phyloP scores from a whole-genome alignment of 2,113 vertebrate genomes.

The Psephotus haematonotus region DNA sequence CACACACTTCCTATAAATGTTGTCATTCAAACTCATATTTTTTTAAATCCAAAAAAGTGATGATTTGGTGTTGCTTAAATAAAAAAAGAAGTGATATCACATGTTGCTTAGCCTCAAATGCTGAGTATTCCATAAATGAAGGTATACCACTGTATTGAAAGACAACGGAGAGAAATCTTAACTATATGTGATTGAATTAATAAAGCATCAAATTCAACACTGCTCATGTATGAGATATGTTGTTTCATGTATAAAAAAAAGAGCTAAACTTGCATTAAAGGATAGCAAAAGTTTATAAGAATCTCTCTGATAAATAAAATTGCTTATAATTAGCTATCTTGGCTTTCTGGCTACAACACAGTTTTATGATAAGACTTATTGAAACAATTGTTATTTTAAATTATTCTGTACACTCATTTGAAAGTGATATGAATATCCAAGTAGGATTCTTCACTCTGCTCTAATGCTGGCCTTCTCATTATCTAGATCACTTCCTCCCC shows the following conservation, averaged over 20 bases:
- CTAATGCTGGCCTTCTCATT: neutral
- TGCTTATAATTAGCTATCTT: neutral
- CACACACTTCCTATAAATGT: slow-evolving; percentile 50
- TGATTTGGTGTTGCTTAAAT: neutral
- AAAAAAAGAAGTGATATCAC: neutral
- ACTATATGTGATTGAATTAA: neutral
- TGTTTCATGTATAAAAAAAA: neutral
- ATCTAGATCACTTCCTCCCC: neutral
- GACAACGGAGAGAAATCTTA: neutral
- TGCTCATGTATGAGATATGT: neutral
- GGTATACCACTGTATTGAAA: neutral
- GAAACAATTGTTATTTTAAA: neutral
- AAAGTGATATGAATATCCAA: neutral
- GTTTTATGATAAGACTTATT: neutral
- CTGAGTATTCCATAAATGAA: neutral
- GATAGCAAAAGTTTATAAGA: neutral
- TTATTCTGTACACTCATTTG: neutral
- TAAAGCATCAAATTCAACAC: neutral
- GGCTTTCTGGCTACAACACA: neutral
- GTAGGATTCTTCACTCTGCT: neutral
- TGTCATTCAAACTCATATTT: slow-evolving; percentile 50
- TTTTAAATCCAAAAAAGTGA: neutral
- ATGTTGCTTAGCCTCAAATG: neutral
- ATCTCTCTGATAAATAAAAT: neutral
- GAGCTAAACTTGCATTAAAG: neutral